A percentile compares a stretch with the other conserved stretches of the same genome.
Evolutionary conservation across 1,140 invertebrate genomes (phyloP).

Genomic region (Magallana gigas): DNA sequence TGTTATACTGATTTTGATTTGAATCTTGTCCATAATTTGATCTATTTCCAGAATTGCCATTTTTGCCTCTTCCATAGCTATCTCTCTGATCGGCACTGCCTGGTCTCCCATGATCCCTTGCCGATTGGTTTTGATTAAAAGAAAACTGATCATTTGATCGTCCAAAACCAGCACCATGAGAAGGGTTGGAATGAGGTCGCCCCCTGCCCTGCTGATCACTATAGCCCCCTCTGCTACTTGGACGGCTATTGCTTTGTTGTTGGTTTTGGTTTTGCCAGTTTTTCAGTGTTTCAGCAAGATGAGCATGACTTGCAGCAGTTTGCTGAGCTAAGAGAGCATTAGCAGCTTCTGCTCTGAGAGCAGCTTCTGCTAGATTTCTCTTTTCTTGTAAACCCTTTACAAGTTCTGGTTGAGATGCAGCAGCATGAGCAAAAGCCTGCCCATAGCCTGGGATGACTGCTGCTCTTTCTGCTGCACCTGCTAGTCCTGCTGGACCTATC

Average conservation of each 20-base stretch:
- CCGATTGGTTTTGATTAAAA: not conserved
- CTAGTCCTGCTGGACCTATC: not conserved
- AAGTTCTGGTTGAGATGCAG: slow-evolving; percentile 10
- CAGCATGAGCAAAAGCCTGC: slow-evolving; percentile 20
- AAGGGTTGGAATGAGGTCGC: not conserved
- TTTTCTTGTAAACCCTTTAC: slow-evolving; percentile 19
- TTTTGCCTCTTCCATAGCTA: slow-evolving; percentile 40
- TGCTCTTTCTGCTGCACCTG: slow-evolving; percentile 22
- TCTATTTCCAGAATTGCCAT: not conserved
- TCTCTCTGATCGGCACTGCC: slow-evolving; percentile 19
- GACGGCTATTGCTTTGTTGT: slow-evolving; percentile 14
- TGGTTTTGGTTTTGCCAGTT: slow-evolving; percentile 22
- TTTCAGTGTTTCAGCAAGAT: slow-evolving; percentile 17
- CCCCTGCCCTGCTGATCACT: slow-evolving; percentile 1
- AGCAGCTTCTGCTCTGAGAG: slow-evolving; percentile 34
- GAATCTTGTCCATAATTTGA: slow-evolving; percentile 33
- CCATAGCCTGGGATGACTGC: not conserved
- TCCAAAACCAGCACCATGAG: not conserved
- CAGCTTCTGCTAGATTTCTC: slow-evolving; percentile 32
- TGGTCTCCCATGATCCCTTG: not conserved
- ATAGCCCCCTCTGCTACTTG: slow-evolving; percentile 5
- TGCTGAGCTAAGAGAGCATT: slow-evolving; percentile 29
- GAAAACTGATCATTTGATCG: slow-evolving; percentile 15
- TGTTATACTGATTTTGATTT: slow-evolving; percentile 45
- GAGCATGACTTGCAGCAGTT: slow-evolving; percentile 22